Percentiles rank a stretch among this genome's conserved stretches.
Conservation (phyloP, 2,113 vertebrate species). For the human (Homo sapiens) region DNA sequence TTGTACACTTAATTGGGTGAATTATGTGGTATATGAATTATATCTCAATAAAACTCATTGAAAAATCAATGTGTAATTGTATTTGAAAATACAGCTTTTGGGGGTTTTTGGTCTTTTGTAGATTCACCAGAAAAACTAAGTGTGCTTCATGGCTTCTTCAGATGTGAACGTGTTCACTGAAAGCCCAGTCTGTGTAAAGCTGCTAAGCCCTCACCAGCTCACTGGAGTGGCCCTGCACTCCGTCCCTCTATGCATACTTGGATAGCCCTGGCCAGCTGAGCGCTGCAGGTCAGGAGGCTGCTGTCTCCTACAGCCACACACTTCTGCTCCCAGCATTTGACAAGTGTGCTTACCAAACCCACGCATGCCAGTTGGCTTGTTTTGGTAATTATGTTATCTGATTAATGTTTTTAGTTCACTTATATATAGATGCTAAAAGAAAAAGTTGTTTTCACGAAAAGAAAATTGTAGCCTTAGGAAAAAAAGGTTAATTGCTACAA, state of each 20-base stretch:
- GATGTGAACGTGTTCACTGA: background rate
- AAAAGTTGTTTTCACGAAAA: background rate
- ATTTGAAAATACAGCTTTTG: background rate
- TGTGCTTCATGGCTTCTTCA: background rate
- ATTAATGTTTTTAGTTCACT: background rate
- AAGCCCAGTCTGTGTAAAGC: background rate
- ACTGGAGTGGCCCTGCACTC: rapidly evolving
- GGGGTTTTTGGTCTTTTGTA: background rate
- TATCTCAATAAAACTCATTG: background rate
- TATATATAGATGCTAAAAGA: background rate
- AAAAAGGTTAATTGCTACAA: background rate
- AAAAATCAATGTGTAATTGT: background rate
- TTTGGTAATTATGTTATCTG: background rate
- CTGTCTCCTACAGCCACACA: rapidly evolving
- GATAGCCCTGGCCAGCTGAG: background rate
- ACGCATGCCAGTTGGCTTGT: background rate
- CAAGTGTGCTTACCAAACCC: background rate
- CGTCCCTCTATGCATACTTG: rapidly evolving
- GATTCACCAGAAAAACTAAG: background rate
- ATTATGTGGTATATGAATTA: background rate
- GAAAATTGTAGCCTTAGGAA: background rate
- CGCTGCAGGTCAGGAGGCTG: too few species aligned
- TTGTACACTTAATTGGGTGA: background rate
- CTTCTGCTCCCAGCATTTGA: background rate
- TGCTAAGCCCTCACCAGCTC: background rate